These are phyloP conservation scores for Xestoiulus laeticollis DNA, from an alignment of 2,888 invertebrate species.

Conservation along the genomic window DNA sequence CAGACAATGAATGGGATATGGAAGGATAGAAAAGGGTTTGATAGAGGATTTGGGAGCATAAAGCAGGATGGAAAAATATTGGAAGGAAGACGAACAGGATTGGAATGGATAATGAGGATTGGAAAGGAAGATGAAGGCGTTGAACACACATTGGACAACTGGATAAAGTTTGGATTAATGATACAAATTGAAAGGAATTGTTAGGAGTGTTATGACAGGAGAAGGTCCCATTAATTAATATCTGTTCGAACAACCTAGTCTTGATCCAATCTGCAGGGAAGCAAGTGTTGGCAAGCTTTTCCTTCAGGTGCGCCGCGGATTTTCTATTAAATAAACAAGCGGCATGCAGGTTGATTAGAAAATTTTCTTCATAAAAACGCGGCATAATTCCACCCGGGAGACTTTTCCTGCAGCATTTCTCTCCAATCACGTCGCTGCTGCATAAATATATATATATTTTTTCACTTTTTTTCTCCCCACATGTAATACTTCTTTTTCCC, in stretches of 20 bases:
- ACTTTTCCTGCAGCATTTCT: conserved; percentile 14
- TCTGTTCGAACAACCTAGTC: background rate
- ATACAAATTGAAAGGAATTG: background rate
- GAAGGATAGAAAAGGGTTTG: background rate
- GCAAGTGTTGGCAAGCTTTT: background rate
- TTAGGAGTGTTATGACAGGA: background rate
- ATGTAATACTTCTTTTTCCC: background rate
- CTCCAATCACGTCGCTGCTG: conserved; percentile 36
- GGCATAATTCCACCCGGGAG: conserved; percentile 42
- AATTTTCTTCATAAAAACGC: conserved; percentile 15
- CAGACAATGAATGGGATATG: no score
- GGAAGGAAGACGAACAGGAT: background rate
- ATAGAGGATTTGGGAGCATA: no score
- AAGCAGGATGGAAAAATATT: background rate
- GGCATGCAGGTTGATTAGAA: conserved; percentile 44
- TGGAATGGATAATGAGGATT: background rate
- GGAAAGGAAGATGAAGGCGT: background rate
- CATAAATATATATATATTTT: no score
- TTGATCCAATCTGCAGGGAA: background rate
- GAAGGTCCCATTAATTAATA: background rate
- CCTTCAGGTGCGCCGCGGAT: background rate
- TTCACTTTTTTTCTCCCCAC: background rate
- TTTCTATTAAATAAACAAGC: conserved; percentile 9
- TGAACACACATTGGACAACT: background rate
- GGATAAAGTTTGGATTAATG: background rate